Evolutionary conservation across 2,888 invertebrate species (phyloP), one percentile per base, ranked within the genome.

Genomic region (Mythimna vitellina): DNA sequence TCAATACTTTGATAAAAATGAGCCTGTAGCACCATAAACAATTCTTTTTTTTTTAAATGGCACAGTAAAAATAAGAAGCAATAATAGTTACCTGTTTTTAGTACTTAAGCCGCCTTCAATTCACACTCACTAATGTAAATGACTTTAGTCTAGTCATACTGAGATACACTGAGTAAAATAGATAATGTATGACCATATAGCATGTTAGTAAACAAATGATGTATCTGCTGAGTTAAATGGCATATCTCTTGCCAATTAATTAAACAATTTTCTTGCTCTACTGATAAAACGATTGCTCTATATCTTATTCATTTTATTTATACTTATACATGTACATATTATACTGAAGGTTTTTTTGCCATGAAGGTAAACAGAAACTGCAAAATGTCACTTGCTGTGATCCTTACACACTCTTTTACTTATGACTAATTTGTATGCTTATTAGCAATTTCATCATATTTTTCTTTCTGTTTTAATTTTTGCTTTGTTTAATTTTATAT

Each of bases 141-240:
- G 54, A 25, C 17, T 29, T 17, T 9, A 5, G 32, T 12, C 6
- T 46, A 35, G 2, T 1, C 46, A 12, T 22, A 57, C 74, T 22
- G 14, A 29, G 20, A 20, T 8, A n/a, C 12, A 73, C 22, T 73
- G 49, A 51, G 29, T 64, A 17, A 38, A 53, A 35, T 14, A 63
- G 14, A 58, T 38, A n/a, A 7, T 60, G 35, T 32, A 0, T 4
- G 14, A 8, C 42, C 9, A 14, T 25, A n/a, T 7, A 25, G 35
- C 6, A 7, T 58, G 58, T 64, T 75, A 64, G 53, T 75, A 68
- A 68, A 75, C 76, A 76, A 63, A 46, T 46, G 3, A 46, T 57
- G 7, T 29, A 58, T 58, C 57, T 46, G 35, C 38, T 0, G 5
- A 62, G 17, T 38, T 71, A 62, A 53, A 14, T 29, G 1, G 3